Conservation (phyloP, 2,113 vertebrate genomes). For the Vicugna pacos region DNA sequence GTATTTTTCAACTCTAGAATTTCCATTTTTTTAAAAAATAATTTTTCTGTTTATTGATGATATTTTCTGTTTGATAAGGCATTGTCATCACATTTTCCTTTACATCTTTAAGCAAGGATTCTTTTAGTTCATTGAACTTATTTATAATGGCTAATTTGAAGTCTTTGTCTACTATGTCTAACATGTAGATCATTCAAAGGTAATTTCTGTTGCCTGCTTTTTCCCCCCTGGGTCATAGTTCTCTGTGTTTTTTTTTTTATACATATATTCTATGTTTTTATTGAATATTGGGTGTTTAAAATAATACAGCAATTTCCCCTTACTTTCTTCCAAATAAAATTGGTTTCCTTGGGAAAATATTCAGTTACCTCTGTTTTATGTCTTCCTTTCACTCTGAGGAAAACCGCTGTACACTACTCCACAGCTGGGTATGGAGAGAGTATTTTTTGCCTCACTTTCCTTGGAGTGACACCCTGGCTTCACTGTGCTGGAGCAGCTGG, state of each 20-base stretch:
- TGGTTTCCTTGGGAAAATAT: neutral
- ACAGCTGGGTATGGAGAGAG: neutral
- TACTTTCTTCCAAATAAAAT: neutral
- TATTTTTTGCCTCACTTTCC: neutral
- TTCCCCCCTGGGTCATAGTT: neutral
- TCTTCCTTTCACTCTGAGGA: neutral
- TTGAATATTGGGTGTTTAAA: neutral
- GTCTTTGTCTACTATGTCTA: neutral
- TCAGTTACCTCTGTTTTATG: neutral
- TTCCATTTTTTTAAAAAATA: neutral
- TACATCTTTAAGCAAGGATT: neutral
- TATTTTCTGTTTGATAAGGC: neutral
- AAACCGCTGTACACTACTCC: neutral
- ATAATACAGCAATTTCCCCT: neutral
- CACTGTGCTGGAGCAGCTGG: neutral
- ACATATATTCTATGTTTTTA: neutral
- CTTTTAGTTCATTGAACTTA: neutral
- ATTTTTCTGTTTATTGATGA: neutral
- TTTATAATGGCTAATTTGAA: neutral
- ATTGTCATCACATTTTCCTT: neutral
- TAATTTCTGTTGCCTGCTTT: neutral
- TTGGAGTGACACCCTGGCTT: neutral
- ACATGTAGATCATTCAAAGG: neutral
- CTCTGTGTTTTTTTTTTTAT: neutral
- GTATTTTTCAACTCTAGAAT: neutral